Evolutionary conservation across 2,797 vertebrate genomes (phyloP).

Genomic region (Caiman crocodilus): DNA sequence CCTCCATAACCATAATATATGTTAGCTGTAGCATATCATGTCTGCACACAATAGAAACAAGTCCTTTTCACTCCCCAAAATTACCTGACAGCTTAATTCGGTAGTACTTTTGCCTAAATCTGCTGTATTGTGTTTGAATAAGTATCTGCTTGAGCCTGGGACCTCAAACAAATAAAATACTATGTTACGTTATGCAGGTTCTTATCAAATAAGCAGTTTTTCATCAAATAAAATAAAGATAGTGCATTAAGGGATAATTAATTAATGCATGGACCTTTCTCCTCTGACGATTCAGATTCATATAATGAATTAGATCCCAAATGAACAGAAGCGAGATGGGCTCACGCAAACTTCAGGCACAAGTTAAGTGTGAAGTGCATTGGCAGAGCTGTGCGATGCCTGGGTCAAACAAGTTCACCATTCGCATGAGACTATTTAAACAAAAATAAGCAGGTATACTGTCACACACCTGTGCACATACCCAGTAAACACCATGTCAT

Average conservation of each 20-base stretch:
- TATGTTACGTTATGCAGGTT: not conserved
- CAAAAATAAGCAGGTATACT: not conserved
- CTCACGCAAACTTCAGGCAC: not conserved
- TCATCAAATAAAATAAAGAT: not conserved
- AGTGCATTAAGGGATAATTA: not conserved
- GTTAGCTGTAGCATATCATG: not conserved
- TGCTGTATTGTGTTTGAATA: not conserved
- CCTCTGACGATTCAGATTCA: not conserved
- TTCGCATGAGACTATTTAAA: not conserved
- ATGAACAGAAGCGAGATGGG: not conserved
- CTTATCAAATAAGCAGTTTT: not conserved
- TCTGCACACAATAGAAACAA: not conserved
- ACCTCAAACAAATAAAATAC: not conserved
- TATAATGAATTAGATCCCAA: slow-evolving; percentile 27
- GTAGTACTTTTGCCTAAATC: not conserved
- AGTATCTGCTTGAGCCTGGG: not conserved
- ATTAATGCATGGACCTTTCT: not conserved
- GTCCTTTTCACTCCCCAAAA: slow-evolving; percentile 1
- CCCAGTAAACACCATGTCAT: not conserved
- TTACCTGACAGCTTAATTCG: not conserved
- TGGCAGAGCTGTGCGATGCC: not conserved
- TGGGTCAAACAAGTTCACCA: not conserved
- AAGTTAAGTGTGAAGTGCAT: not conserved
- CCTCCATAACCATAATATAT: slow-evolving; percentile 9
- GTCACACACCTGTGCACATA: not conserved